Evolutionary conservation across 1,140 invertebrate species (phyloP).

Genomic region (Drosophila chauvacae): DNA sequence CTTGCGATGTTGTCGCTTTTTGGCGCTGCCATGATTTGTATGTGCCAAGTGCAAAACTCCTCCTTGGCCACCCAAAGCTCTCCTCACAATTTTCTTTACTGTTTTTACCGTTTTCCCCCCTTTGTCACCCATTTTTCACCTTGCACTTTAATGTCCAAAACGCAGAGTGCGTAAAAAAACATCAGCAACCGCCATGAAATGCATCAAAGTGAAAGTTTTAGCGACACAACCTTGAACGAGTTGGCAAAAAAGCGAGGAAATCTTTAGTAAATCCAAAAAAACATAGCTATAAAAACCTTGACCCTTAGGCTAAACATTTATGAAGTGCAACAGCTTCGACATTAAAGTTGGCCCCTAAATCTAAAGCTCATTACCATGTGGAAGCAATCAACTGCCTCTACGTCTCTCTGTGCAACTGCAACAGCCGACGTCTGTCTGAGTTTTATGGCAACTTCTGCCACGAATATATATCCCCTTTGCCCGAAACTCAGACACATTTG

Average conservation of each 20-base stretch:
- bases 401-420: conserved; percentile 16
- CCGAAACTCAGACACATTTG: conserved; percentile 65
- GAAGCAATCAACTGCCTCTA: conserved; percentile 58
- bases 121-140: conserved; percentile 17
- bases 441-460: conserved; percentile 54
- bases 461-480: conserved; percentile 25
- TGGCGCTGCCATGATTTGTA: conserved; percentile 68
- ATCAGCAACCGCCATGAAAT: conserved; percentile 38
- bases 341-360: conserved; percentile 38
- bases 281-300: conserved; percentile 22
- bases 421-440: conserved; percentile 39
- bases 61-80: background rate
- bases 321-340: conserved; percentile 15
- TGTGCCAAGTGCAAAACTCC: conserved; percentile 49
- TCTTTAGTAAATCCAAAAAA: background rate
- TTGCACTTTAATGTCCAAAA: conserved; percentile 73
- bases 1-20: conserved; percentile 56
- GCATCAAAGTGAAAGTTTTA: conserved; percentile 76
- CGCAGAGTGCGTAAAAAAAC: conserved; percentile 56
- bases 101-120: background rate
- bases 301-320: conserved; percentile 21
- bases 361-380: conserved; percentile 76
- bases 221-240: conserved; percentile 72
- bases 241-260: conserved; percentile 7
- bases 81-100: conserved; percentile 3